Percentiles rank a stretch among this genome's conserved stretches.
These are phyloP conservation scores for Drosophila ohnishii DNA, from an alignment of 1,140 invertebrate species.

Conservation along the genomic window DNA sequence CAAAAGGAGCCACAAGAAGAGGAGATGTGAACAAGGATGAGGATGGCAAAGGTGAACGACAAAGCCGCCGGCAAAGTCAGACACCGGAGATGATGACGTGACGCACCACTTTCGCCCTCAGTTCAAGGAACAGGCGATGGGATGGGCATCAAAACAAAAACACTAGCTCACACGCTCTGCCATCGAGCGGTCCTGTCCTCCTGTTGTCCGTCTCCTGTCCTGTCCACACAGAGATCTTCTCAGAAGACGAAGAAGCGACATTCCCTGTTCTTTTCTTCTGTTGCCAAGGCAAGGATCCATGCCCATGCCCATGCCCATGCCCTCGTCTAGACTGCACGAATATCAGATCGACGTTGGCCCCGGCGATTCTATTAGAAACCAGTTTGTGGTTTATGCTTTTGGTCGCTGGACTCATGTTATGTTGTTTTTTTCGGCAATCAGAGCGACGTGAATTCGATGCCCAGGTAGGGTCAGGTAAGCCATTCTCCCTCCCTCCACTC, in stretches of 20 bases:
- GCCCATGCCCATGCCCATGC: conserved; percentile 15
- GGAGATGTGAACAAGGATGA: conserved; percentile 11
- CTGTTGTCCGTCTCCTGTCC: conserved; percentile 14
- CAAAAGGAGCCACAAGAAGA: conserved; percentile 36
- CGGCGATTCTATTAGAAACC: conserved; percentile 67
- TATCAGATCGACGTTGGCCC: conserved; percentile 36
- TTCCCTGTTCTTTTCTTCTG: conserved; percentile 47
- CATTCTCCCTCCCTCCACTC: conserved; percentile 23
- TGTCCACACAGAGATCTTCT: conserved; percentile 26
- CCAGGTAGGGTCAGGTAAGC: conserved; percentile 43
- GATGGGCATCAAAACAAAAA: conserved; percentile 45
- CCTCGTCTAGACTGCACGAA: conserved; percentile 68
- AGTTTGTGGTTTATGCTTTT: conserved; percentile 51
- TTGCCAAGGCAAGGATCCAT: conserved; percentile 56
- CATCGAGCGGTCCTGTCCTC: conserved; percentile 28
- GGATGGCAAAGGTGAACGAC: conserved; percentile 62
- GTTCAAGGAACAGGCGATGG: conserved; percentile 69
- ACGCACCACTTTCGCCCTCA: conserved; percentile 72
- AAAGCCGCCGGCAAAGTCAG: conserved; percentile 59
- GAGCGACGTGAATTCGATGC: conserved; percentile 37
- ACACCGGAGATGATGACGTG: conserved; percentile 50
- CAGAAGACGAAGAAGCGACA: conserved; percentile 38
- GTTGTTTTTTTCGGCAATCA: conserved; percentile 37
- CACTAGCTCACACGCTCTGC: conserved; percentile 46
- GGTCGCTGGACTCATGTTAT: conserved; percentile 24